A percentile compares a stretch with the other conserved stretches of the same genome.
Conservation (phyloP, 2,888 invertebrate genomes). For the Ophion ellenae region DNA sequence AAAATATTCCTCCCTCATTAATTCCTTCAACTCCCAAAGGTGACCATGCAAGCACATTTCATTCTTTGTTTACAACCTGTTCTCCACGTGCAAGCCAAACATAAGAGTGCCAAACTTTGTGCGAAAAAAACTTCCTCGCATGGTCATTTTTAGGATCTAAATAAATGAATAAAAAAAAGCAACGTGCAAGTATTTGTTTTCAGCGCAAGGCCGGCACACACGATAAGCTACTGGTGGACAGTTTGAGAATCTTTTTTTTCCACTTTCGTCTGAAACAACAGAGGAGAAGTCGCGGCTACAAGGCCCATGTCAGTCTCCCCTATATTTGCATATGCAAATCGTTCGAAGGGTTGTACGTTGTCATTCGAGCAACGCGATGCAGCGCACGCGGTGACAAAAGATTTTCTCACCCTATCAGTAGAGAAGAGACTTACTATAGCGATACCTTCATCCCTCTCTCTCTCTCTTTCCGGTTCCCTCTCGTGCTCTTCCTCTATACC, state of each 20-base stretch:
- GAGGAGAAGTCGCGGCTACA: not conserved
- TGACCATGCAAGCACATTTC: no score
- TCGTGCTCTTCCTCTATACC: not conserved
- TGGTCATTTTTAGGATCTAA: no score
- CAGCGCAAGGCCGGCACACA: no score
- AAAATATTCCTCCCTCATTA: no score
- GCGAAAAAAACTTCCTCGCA: no score
- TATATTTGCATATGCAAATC: conserved; percentile 33
- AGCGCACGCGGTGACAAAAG: conserved; percentile 33
- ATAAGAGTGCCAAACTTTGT: no score
- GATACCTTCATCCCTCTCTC: not conserved
- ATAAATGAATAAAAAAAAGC: no score
- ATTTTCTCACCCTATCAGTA: conserved; percentile 31
- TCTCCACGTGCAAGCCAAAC: no score
- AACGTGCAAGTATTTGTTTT: no score
- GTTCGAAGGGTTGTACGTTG: conserved; percentile 4
- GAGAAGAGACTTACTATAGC: not conserved
- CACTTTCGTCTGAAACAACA: conserved; percentile 25
- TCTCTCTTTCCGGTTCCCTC: not conserved
- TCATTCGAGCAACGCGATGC: conserved; percentile 39
- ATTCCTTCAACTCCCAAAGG: no score
- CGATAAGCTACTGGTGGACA: not conserved
- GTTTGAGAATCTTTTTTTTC: not conserved
- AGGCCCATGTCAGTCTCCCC: conserved; percentile 9
- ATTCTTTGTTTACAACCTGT: no score